Evolutionary conservation across 2,888 invertebrate species (phyloP).

Genomic region (Ceratothoa steindachneri): DNA sequence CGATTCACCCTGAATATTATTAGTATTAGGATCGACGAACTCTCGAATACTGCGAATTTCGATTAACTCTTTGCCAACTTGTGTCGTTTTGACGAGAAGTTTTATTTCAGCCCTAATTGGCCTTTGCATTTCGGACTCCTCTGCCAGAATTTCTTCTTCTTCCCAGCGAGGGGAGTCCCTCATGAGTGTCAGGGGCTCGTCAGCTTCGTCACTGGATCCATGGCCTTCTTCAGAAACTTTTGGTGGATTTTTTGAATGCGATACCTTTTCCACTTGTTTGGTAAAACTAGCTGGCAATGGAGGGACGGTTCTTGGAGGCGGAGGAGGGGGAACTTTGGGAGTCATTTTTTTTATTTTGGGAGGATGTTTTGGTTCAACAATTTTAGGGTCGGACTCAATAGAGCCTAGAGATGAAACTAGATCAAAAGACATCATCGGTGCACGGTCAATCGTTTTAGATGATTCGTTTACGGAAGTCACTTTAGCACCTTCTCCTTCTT

Average conservation of each 20-base stretch:
- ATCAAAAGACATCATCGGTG: no score
- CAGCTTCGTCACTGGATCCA: conserved; percentile 36
- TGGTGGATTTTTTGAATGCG: conserved; percentile 15
- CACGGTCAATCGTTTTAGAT: no score
- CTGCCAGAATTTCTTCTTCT: conserved; percentile 46
- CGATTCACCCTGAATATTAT: conserved; percentile 11
- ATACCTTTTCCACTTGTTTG: background rate
- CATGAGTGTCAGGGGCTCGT: conserved; percentile 42
- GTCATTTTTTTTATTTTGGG: background rate
- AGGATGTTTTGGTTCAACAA: background rate
- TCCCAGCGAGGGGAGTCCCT: conserved; percentile 46
- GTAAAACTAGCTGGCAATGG: background rate
- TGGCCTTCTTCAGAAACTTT: conserved; percentile 25
- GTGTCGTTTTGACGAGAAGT: conserved; percentile 57
- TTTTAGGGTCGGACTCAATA: conserved; percentile 8
- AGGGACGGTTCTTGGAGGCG: background rate
- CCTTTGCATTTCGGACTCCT: conserved; percentile 37
- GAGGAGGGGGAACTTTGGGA: conserved; percentile 2
- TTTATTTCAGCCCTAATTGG: conserved; percentile 56
- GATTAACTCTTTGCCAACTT: conserved; percentile 57
- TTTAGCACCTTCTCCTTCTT: conserved; percentile 38
- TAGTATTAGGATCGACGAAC: conserved; percentile 49
- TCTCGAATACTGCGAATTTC: conserved; percentile 57
- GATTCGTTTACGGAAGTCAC: no score
- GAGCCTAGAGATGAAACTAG: background rate